Conservation (phyloP, 2,888 invertebrate species). For the Acanthococcus lagerstroemiae region DNA sequence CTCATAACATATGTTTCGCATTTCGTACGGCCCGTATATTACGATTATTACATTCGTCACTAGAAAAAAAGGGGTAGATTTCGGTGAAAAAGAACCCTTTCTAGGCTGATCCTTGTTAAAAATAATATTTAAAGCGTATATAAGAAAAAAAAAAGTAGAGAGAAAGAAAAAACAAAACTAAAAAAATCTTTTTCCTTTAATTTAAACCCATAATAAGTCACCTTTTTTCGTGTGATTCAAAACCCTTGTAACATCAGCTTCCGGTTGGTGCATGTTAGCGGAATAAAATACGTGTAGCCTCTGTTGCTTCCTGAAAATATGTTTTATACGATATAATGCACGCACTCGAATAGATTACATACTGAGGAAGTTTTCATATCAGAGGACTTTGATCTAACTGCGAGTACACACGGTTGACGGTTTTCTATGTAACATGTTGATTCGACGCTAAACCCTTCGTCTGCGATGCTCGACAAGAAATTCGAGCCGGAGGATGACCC, state of each 20-base stretch:
- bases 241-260: conserved; percentile 21
- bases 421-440: too few species aligned
- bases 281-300: too few species aligned
- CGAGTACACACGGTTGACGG: too few species aligned
- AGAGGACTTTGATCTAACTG: too few species aligned
- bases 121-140: conserved; percentile 19
- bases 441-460: too few species aligned
- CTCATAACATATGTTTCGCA: conserved; percentile 25
- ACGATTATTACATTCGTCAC: conserved; percentile 22
- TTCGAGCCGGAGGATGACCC: too few species aligned
- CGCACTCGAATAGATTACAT: too few species aligned
- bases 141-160: conserved; percentile 5
- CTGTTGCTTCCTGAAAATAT: too few species aligned
- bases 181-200: conserved; percentile 15
- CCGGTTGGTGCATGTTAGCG: too few species aligned
- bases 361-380: too few species aligned
- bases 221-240: conserved; percentile 23
- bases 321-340: too few species aligned
- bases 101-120: conserved; percentile 14
- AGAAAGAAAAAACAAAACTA: background rate
- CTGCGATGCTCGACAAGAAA: too few species aligned
- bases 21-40: conserved; percentile 19
- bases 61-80: conserved; percentile 17
- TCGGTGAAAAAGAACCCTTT: conserved; percentile 18
- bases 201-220: conserved; percentile 23